Percentiles rank a stretch among this genome's conserved stretches.
phyloP scores from a whole-genome alignment of 2,113 vertebrate genomes.

The Hystrix cristata region DNA sequence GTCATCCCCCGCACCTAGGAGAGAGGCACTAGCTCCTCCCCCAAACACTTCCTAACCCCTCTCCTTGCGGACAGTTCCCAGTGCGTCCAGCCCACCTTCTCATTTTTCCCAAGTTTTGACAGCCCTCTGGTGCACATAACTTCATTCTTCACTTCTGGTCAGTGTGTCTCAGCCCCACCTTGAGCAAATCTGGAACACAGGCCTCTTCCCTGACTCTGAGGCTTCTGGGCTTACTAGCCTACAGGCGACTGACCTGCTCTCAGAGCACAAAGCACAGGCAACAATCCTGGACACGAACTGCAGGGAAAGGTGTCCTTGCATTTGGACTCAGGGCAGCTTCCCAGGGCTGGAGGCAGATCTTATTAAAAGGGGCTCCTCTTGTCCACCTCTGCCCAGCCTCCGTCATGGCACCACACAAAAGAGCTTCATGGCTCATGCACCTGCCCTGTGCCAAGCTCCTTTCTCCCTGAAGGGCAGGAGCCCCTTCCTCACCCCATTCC shows the following conservation, averaged over 20 bases:
- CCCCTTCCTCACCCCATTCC: not conserved
- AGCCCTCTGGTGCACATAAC: fast-evolving
- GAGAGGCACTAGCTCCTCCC: not conserved
- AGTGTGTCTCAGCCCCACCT: not conserved
- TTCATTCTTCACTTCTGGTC: not conserved
- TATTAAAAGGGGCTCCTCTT: not conserved
- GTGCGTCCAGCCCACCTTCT: fast-evolving
- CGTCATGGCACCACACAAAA: not conserved
- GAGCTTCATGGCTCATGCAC: not conserved
- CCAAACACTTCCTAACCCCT: not conserved
- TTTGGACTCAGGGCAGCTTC: not conserved
- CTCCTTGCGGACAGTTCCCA: not conserved
- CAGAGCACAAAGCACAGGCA: not conserved
- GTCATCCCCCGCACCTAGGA: not conserved
- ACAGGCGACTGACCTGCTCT: not conserved
- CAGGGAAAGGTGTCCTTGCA: not conserved
- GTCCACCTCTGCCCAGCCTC: not conserved
- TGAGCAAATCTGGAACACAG: not conserved
- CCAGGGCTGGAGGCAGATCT: not conserved
- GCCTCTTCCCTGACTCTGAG: not conserved
- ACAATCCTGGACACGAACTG: fast-evolving
- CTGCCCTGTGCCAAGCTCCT: not conserved
- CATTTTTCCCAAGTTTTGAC: not conserved
- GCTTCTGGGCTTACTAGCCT: not conserved
- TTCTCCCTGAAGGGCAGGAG: not conserved